Conservation (phyloP, 2,113 vertebrate species). For the Holacanthus passer region DNA sequence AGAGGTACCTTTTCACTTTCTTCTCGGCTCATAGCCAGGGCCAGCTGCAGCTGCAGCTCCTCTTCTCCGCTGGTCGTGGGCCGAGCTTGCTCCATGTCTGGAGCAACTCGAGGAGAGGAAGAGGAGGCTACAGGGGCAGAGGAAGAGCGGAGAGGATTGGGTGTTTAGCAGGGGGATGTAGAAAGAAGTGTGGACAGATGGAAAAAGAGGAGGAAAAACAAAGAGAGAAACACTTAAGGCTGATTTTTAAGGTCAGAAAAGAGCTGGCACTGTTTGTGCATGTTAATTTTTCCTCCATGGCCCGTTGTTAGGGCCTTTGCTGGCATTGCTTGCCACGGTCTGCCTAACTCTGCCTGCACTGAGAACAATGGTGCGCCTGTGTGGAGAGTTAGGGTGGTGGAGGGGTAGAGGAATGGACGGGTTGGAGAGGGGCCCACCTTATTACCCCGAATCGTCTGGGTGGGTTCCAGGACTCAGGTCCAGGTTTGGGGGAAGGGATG, state of each 20-base stretch:
- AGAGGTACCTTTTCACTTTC: conserved; percentile 93
- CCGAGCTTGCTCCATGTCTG: conserved; percentile 93
- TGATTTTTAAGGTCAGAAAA: conserved; percentile 55
- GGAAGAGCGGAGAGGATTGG: conserved; percentile 20
- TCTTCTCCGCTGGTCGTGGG: conserved; percentile 94
- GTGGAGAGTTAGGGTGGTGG: conserved; percentile 59
- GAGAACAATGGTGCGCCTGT: conserved; percentile 85
- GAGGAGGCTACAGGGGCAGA: conserved; percentile 85
- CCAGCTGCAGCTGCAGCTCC: conserved; percentile 96
- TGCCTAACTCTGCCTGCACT: conserved; percentile 67
- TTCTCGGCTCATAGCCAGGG: conserved; percentile 96
- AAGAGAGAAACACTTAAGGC: conserved; percentile 44
- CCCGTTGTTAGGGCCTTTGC: conserved; percentile 73
- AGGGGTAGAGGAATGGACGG: conserved; percentile 64
- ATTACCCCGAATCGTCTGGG: conserved; percentile 65
- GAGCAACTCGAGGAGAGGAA: conserved; percentile 87
- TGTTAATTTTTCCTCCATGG: conserved; percentile 76
- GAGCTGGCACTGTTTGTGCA: conserved; percentile 72
- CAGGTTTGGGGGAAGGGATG: conserved; percentile 40
- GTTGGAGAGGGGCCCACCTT: conserved; percentile 69
- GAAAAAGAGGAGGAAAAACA: conserved; percentile 15
- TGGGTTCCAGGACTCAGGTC: conserved; percentile 54
- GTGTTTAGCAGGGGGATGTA: conserved; percentile 23
- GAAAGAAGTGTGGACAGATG: conserved; percentile 34
- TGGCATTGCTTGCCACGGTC: conserved; percentile 76